Conservation (phyloP, 2,797 vertebrate species). For the Amblyraja radiata region DNA sequence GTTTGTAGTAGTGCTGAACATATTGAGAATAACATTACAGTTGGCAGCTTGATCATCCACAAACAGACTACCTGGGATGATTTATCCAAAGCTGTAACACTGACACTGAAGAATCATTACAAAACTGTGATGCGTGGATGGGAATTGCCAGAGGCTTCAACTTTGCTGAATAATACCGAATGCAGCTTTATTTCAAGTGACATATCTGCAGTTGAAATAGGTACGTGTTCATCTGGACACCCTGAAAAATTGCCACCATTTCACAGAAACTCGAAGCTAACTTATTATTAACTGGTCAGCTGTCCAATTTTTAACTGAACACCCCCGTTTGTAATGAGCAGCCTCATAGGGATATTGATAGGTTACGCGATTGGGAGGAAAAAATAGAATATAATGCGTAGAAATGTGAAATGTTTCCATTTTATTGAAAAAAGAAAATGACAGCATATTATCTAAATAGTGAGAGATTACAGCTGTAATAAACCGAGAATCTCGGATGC, state of each 20-base stretch:
- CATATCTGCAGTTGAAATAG: slow-evolving; percentile 71
- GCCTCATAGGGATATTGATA: too few relatives aligned
- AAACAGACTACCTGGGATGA: slow-evolving; percentile 73
- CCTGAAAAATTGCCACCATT: not conserved
- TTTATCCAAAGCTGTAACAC: slow-evolving; percentile 67
- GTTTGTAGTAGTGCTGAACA: slow-evolving; percentile 58
- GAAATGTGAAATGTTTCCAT: too few relatives aligned
- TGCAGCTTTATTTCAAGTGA: slow-evolving; percentile 60
- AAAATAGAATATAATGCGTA: too few relatives aligned
- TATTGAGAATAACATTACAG: slow-evolving; percentile 62
- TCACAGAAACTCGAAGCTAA: not conserved
- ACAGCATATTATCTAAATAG: too few relatives aligned
- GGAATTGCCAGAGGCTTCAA: slow-evolving; percentile 55
- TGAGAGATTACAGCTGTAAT: too few relatives aligned
- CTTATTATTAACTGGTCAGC: not conserved
- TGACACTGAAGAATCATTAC: slow-evolving; percentile 71
- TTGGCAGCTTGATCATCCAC: slow-evolving; percentile 71
- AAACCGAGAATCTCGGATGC: too few relatives aligned
- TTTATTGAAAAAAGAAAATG: too few relatives aligned
- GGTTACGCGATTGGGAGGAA: too few relatives aligned
- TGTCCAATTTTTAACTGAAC: not conserved
- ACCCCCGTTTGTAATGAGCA: too few relatives aligned
- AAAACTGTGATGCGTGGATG: slow-evolving; percentile 69
- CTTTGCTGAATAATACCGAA: slow-evolving; percentile 54
- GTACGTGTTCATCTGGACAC: slow-evolving; percentile 51